phyloP scores from a whole-genome alignment of 1,140 invertebrate species.

The Contarinia nasturtii region DNA sequence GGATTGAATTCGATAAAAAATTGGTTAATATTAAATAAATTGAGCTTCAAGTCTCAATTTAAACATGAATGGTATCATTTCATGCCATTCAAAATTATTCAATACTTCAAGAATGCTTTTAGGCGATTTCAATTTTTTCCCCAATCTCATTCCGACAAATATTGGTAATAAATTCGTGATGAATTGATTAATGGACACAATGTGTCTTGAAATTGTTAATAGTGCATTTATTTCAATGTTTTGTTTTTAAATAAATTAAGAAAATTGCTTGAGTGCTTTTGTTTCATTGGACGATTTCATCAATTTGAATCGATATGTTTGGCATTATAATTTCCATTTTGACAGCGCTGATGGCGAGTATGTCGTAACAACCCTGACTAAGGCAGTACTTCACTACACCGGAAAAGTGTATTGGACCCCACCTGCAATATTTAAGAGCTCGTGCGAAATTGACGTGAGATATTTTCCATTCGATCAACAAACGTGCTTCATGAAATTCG shows the following conservation, averaged over 20 bases:
- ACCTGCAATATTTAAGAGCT: constrained; percentile 94
- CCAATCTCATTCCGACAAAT: too few species aligned
- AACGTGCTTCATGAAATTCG: constrained; percentile 90
- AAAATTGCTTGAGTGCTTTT: neutral
- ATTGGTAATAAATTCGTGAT: too few species aligned
- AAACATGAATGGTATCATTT: too few species aligned
- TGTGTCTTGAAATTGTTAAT: neutral
- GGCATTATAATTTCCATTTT: neutral
- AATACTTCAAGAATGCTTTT: too few species aligned
- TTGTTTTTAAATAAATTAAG: neutral
- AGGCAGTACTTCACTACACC: constrained; percentile 75
- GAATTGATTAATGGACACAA: neutral
- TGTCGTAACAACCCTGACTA: constrained; percentile 94
- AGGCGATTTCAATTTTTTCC: too few species aligned
- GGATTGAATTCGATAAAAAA: too few species aligned
- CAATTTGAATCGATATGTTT: neutral
- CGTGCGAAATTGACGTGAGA: constrained; percentile 89
- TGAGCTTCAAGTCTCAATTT: too few species aligned
- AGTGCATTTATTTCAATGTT: neutral
- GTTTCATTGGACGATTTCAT: neutral
- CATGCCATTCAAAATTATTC: too few species aligned
- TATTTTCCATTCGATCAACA: constrained; percentile 97
- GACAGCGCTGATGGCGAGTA: constrained; percentile 90
- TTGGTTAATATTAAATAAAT: too few species aligned
- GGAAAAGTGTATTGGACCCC: constrained; percentile 86